Conservation (phyloP, 2,797 vertebrate species). For the Manis javanica region DNA sequence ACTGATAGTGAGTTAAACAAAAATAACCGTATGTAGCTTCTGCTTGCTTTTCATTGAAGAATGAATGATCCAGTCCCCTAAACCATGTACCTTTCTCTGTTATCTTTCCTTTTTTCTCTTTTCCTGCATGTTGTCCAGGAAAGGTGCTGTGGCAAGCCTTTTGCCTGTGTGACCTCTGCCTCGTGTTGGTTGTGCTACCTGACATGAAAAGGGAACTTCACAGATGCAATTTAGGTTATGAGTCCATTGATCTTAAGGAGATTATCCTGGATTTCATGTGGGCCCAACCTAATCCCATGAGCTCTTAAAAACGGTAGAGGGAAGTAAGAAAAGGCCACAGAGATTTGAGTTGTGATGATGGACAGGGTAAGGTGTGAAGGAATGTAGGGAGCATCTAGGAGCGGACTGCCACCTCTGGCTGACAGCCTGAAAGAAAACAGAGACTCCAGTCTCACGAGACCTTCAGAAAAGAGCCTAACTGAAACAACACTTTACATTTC, state of each 20-base stretch:
- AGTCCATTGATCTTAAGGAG: background rate
- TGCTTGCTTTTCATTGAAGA: background rate
- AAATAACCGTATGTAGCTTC: background rate
- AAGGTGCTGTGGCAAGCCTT: background rate
- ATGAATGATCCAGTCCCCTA: background rate
- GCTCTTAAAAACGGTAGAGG: background rate
- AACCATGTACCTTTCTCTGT: background rate
- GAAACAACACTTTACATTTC: background rate
- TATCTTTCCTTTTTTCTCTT: background rate
- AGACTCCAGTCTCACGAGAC: no score
- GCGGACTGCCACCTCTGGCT: background rate
- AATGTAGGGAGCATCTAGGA: background rate
- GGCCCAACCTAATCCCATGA: background rate
- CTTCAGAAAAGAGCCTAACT: background rate
- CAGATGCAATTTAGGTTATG: background rate
- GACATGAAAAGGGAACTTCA: background rate
- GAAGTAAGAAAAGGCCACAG: background rate
- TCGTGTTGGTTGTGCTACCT: background rate
- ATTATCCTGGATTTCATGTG: background rate
- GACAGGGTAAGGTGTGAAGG: background rate
- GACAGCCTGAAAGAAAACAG: background rate
- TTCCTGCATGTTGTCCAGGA: background rate
- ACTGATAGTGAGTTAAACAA: background rate
- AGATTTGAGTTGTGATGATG: background rate
- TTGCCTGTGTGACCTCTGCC: background rate